phyloP scores from a whole-genome alignment of 2,797 vertebrate species.

The Onychomys torridus region DNA sequence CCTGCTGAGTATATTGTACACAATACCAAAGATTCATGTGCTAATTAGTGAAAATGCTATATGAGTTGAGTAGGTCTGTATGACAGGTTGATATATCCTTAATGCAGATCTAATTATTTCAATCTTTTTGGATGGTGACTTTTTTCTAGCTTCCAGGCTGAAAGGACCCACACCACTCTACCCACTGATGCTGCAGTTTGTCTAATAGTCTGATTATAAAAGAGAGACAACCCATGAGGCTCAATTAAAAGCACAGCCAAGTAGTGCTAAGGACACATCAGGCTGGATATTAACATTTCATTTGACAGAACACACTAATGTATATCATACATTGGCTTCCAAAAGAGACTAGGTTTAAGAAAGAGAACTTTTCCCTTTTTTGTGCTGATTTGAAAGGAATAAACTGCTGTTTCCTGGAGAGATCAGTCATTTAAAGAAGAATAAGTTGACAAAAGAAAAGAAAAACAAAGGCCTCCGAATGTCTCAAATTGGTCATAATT shows the following conservation, averaged over 20 bases:
- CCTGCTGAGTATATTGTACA: not conserved
- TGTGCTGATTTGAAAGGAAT: not conserved
- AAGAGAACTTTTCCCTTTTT: not conserved
- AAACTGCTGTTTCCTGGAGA: not conserved
- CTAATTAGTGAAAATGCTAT: conserved; percentile 57
- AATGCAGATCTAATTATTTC: conserved; percentile 65
- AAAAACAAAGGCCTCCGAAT: not conserved
- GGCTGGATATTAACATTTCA: not conserved
- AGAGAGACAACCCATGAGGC: not conserved
- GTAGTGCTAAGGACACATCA: not conserved
- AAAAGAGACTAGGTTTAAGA: not conserved
- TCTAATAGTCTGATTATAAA: conserved; percentile 43
- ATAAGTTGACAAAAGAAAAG: not conserved
- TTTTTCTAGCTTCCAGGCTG: not conserved
- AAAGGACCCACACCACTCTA: not conserved
- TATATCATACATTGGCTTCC: not conserved
- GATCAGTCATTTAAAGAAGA: not conserved
- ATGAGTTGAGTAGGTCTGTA: not conserved
- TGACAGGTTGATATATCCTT: conserved; percentile 15
- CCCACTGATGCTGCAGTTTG: conserved; percentile 21
- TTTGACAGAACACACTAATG: not conserved
- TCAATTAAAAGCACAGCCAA: conserved; percentile 35
- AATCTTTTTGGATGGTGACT: conserved; percentile 5
- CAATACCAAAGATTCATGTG: conserved; percentile 52
- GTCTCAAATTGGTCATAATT: conserved; percentile 36